These are phyloP conservation scores for Gnathonemus echidnorhynchus DNA, from an alignment of 2,113 vertebrate species.

Conservation along the genomic window DNA sequence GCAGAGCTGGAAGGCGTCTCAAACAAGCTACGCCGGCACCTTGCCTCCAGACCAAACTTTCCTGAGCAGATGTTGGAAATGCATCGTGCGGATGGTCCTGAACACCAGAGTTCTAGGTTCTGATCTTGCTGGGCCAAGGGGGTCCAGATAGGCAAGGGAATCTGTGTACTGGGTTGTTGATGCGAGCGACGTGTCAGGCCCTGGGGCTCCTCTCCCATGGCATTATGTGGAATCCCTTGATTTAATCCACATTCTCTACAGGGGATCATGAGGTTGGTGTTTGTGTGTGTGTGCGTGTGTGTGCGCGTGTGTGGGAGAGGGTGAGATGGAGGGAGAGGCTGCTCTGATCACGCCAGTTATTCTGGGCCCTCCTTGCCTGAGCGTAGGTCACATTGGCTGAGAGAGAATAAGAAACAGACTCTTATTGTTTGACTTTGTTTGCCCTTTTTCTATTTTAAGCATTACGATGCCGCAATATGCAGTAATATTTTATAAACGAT, in stretches of 20 bases:
- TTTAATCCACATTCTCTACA: slow-evolving; percentile 29
- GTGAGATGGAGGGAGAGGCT: not conserved
- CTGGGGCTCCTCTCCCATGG: slow-evolving; percentile 27
- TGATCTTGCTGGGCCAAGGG: not conserved
- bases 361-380: not conserved
- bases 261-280: not conserved
- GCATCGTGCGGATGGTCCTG: not conserved
- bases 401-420: not conserved
- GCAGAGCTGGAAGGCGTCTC: not conserved
- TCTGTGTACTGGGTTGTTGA: not conserved
- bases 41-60: not conserved
- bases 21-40: not conserved
- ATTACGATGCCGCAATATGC: not conserved
- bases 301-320: not conserved
- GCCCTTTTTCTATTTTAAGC: not conserved
- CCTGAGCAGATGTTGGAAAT: not conserved
- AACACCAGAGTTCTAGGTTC: not conserved
- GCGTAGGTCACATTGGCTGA: not conserved
- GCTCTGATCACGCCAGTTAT: not conserved
- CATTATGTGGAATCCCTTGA: slow-evolving; percentile 28
- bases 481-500: not conserved
- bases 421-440: not conserved
- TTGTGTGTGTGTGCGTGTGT: not conserved
- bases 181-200: not conserved
- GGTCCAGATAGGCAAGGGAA: not conserved